Percentiles rank a stretch among this genome's conserved stretches.
phyloP scores from a whole-genome alignment of 2,797 vertebrate species.

The Lophotriccus pileatus region DNA sequence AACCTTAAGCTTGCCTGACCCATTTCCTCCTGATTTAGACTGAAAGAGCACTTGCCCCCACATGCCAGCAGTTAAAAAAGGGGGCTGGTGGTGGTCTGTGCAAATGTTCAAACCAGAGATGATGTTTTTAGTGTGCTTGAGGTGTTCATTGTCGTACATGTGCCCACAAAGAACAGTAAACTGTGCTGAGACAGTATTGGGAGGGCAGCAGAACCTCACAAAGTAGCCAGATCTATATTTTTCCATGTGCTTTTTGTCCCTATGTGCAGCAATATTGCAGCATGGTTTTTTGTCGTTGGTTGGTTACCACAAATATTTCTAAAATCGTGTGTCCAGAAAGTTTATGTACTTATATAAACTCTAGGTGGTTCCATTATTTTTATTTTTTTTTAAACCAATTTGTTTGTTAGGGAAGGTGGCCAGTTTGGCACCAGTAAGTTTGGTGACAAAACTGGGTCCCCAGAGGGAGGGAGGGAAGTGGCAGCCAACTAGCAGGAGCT shows the following conservation, averaged over 20 bases:
- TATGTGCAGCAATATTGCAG: neutral
- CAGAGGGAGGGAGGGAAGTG: neutral
- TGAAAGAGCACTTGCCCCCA: neutral
- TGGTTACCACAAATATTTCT: neutral
- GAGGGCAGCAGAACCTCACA: neutral
- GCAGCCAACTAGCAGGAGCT: neutral
- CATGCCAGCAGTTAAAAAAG: neutral
- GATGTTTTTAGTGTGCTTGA: neutral
- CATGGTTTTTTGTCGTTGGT: neutral
- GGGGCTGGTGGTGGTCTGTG: neutral
- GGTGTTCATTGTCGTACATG: neutral
- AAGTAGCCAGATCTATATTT: neutral
- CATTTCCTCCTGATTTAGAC: neutral
- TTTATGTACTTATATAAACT: neutral
- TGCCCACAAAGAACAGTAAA: neutral
- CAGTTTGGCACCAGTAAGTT: neutral
- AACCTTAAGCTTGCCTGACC: neutral
- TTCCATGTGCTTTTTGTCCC: neutral
- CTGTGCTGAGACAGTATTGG: neutral
- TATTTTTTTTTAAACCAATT: neutral
- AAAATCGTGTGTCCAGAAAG: neutral
- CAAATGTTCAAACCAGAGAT: neutral
- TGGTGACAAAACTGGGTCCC: neutral
- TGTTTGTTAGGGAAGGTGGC: neutral
- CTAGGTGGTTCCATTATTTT: neutral